Conservation (phyloP, 2,888 invertebrate species). For the Candidula unifasciata region DNA sequence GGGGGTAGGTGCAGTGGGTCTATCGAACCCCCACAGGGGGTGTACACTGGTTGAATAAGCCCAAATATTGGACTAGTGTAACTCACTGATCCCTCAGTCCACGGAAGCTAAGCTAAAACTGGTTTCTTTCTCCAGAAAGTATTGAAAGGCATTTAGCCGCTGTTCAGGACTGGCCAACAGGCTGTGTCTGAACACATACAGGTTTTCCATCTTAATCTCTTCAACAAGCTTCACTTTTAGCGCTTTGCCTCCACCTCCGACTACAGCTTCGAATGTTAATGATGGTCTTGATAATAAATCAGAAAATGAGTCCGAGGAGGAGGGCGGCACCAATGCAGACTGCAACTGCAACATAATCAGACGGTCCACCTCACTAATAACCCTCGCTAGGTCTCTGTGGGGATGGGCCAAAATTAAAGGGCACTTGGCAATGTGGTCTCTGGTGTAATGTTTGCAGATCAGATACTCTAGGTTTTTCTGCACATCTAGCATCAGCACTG, state of each 20-base stretch:
- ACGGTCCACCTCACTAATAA: neutral
- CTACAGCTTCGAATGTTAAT: neutral
- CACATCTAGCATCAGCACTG: slow-evolving; percentile 2
- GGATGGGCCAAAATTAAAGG: slow-evolving; percentile 34
- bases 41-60: too few species aligned
- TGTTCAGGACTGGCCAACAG: slow-evolving; percentile 3
- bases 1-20: too few species aligned
- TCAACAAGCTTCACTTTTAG: neutral
- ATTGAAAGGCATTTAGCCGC: slow-evolving; percentile 34
- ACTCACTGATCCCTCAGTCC: neutral
- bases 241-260: neutral
- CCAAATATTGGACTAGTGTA: too few species aligned
- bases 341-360: neutral
- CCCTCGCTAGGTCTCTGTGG: neutral
- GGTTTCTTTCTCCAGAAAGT: slow-evolving; percentile 36
- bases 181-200: neutral
- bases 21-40: too few species aligned
- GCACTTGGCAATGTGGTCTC: slow-evolving; percentile 23
- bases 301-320: neutral
- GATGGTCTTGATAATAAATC: neutral
- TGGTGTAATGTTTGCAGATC: slow-evolving; percentile 14
- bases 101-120: slow-evolving; percentile 12
- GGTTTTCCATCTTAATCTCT: neutral
- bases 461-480: slow-evolving; percentile 33
- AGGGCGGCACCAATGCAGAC: neutral